phyloP scores from a whole-genome alignment of 1,140 invertebrate genomes.

The Alviniconcha marisindica region DNA sequence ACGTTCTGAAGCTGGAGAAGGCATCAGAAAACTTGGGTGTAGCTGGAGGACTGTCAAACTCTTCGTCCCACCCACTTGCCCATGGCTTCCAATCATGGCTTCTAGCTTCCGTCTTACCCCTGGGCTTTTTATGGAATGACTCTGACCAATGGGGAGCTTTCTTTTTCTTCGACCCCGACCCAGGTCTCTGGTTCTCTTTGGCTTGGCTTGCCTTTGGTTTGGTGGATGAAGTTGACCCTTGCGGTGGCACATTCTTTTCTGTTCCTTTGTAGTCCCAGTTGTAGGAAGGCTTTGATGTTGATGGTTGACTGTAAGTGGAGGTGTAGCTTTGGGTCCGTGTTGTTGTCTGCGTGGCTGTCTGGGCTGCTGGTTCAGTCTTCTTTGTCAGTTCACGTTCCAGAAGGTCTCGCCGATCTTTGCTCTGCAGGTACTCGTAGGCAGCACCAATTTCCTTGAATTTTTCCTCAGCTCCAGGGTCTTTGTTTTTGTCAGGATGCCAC shows the following conservation, averaged over 20 bases:
- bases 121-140: constrained; percentile 33
- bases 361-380: constrained; percentile 30
- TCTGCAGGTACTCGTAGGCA: constrained; percentile 70
- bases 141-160: constrained; percentile 40
- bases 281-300: constrained; percentile 18
- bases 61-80: constrained; percentile 7
- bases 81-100: neutral
- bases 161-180: neutral
- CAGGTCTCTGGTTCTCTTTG: neutral
- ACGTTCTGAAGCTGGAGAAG: constrained; percentile 29
- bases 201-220: neutral
- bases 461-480: constrained; percentile 81
- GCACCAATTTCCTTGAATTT: constrained; percentile 74
- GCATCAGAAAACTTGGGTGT: constrained; percentile 38
- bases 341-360: neutral
- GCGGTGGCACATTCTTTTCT: neutral
- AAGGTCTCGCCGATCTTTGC: constrained; percentile 61
- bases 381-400: constrained; percentile 60
- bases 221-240: neutral
- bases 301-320: neutral
- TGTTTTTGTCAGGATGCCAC: constrained; percentile 99
- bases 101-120: neutral
- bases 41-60: neutral
- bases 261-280: constrained; percentile 27
- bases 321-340: neutral